A percentile compares a stretch with the other conserved stretches of the same genome.
Conservation (phyloP, 2,888 invertebrate genomes). For the Leucoma salicis region DNA sequence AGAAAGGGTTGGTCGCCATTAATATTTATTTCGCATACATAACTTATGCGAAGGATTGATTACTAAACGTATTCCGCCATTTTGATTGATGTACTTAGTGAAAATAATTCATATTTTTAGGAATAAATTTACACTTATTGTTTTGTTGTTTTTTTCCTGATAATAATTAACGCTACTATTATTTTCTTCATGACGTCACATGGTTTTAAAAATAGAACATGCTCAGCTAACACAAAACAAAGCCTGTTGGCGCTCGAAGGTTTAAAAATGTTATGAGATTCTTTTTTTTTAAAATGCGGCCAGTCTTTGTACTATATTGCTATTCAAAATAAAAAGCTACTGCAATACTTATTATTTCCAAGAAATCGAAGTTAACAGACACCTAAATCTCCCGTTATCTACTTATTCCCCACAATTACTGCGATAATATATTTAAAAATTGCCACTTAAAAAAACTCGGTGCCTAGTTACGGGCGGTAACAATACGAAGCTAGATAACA, state of each 20-base stretch:
- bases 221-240: too few relatives aligned
- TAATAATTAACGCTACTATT: slow-evolving; percentile 13
- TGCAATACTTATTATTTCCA: slow-evolving; percentile 3
- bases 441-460: slow-evolving; percentile 28
- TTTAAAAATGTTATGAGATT: not conserved
- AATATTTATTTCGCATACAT: slow-evolving; percentile 75
- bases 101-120: slow-evolving; percentile 35
- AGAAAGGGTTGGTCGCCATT: slow-evolving; percentile 74
- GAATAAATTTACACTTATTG: slow-evolving; percentile 15
- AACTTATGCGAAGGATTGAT: slow-evolving; percentile 57
- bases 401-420: slow-evolving; percentile 23
- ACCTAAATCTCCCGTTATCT: slow-evolving; percentile 17
- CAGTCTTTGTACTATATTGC: not conserved
- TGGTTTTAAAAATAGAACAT: too few relatives aligned
- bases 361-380: slow-evolving; percentile 17
- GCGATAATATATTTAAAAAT: slow-evolving; percentile 34
- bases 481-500: slow-evolving; percentile 58
- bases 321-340: slow-evolving; percentile 1
- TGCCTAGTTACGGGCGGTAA: slow-evolving; percentile 39
- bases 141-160: slow-evolving; percentile 15
- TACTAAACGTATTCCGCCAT: slow-evolving; percentile 38
- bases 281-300: not conserved
- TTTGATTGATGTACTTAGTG: slow-evolving; percentile 34
- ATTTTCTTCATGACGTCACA: too few relatives aligned
- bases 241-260: too few relatives aligned